These are phyloP conservation scores for Zaprionus ornatus DNA, from an alignment of 1,140 invertebrate species.

Conservation along the genomic window DNA sequence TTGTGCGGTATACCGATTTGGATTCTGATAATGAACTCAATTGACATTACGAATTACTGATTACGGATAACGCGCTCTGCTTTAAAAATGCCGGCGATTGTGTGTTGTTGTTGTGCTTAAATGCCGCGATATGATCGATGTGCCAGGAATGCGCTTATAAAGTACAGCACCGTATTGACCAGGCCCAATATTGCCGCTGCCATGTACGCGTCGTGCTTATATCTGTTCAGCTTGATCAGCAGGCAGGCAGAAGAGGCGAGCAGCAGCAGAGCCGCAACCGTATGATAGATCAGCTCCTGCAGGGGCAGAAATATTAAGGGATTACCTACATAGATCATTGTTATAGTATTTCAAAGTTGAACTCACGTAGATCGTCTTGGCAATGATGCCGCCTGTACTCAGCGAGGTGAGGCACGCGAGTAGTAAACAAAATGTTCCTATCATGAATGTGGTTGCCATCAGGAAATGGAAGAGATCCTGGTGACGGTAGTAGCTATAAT, in stretches of 20 bases:
- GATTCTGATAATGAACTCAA: slow-evolving; percentile 12
- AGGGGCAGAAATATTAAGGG: background rate
- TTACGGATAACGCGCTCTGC: background rate
- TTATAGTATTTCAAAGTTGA: background rate
- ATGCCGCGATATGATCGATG: slow-evolving; percentile 88
- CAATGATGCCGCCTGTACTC: slow-evolving; percentile 90
- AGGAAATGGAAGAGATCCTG: slow-evolving; percentile 90
- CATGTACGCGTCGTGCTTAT: slow-evolving; percentile 87
- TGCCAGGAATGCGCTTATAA: slow-evolving; percentile 90
- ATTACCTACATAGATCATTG: background rate
- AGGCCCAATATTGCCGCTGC: slow-evolving; percentile 90
- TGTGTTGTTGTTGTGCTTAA: slow-evolving; percentile 81
- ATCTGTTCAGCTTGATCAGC: slow-evolving; percentile 85
- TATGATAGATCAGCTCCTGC: slow-evolving; percentile 92
- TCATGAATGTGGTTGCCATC: slow-evolving; percentile 87
- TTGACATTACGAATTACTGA: slow-evolving; percentile 17
- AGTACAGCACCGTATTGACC: slow-evolving; percentile 88
- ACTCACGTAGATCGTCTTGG: slow-evolving; percentile 94
- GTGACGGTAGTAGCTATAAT: slow-evolving; percentile 68
- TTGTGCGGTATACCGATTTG: slow-evolving; percentile 25
- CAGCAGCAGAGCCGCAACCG: slow-evolving; percentile 88
- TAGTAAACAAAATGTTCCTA: slow-evolving; percentile 90
- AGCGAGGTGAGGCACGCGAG: slow-evolving; percentile 90
- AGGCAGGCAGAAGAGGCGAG: slow-evolving; percentile 88
- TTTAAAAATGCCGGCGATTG: slow-evolving; percentile 27